These are phyloP conservation scores for Zingel zingel DNA, from an alignment of 2,113 vertebrate species.

Conservation along the genomic window DNA sequence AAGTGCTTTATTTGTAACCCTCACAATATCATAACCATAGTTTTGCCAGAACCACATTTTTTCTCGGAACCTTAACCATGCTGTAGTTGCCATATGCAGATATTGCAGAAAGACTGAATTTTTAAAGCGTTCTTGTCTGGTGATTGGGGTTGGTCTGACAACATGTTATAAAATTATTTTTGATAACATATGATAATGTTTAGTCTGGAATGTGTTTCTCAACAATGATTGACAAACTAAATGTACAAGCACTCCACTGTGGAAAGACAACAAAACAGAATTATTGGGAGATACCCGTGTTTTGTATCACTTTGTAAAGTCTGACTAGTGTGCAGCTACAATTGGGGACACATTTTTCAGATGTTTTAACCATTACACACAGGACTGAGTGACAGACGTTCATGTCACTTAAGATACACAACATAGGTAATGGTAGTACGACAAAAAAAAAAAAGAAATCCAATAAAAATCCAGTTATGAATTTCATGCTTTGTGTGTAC, in stretches of 20 bases:
- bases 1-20: neutral
- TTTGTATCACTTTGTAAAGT: neutral
- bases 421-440: neutral
- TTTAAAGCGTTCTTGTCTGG: neutral
- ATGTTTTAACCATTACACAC: neutral
- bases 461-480: neutral
- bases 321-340: neutral
- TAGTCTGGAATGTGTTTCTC: neutral
- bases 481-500: constrained; percentile 16
- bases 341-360: neutral
- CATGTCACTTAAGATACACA: neutral
- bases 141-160: neutral
- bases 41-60: neutral
- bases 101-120: neutral
- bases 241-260: neutral
- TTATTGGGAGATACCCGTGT: neutral
- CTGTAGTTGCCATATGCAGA: neutral
- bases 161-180: neutral
- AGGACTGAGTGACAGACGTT: neutral
- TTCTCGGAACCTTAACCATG: neutral
- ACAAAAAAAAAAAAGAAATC: neutral
- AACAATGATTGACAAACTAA: neutral
- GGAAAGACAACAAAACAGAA: neutral
- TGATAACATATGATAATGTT: too few relatives aligned
- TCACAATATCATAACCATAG: neutral